Conservation (phyloP, 2,113 vertebrate genomes). For the Cyprinodon variegatus region DNA sequence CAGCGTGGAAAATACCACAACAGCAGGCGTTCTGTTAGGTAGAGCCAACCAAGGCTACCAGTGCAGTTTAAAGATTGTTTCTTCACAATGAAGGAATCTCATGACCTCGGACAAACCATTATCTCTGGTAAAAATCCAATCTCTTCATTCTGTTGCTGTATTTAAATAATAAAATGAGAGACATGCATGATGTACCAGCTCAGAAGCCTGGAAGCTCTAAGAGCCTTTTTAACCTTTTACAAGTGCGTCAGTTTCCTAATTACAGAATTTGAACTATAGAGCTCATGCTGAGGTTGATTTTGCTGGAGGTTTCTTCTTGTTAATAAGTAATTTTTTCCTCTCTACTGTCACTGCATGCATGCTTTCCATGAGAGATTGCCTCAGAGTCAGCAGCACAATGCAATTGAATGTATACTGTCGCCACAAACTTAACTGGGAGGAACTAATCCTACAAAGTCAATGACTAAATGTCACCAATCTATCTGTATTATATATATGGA, state of each 20-base stretch:
- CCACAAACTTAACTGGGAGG: no score
- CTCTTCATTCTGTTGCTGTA: slow-evolving; percentile 26
- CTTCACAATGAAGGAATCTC: slow-evolving; percentile 36
- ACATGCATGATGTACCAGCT: slow-evolving; percentile 5
- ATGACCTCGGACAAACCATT: slow-evolving; percentile 25
- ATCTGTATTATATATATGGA: no score
- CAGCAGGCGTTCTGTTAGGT: slow-evolving; percentile 73
- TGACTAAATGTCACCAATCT: no score
- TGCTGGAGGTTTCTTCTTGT: no score
- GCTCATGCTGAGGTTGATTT: no score
- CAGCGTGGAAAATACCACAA: slow-evolving; percentile 61
- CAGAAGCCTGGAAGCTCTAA: background rate
- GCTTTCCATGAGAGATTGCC: no score
- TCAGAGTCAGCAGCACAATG: no score
- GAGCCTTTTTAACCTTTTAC: background rate
- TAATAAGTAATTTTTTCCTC: no score
- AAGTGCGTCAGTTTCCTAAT: background rate
- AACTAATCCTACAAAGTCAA: no score
- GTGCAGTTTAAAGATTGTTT: slow-evolving; percentile 30
- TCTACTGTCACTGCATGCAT: no score
- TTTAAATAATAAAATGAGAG: slow-evolving; percentile 20
- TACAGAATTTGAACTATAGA: no score
- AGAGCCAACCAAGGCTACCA: slow-evolving; percentile 30
- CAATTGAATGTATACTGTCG: no score
- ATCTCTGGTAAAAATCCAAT: slow-evolving; percentile 12